Evolutionary conservation across 2,888 invertebrate species (phyloP).

Genomic region (Stenurella melanura): DNA sequence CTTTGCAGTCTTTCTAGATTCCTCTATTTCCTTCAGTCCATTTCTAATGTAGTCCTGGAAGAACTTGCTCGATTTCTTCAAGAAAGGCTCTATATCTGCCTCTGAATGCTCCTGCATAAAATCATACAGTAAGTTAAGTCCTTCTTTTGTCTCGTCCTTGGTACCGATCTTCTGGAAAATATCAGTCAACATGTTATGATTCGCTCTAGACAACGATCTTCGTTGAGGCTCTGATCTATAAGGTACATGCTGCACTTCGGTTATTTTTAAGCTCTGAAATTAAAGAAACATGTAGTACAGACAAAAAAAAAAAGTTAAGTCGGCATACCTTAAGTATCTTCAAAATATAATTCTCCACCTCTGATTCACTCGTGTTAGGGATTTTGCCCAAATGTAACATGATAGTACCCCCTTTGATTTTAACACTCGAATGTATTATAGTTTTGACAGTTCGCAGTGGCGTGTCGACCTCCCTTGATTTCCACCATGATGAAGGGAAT

Average conservation of each 20-base stretch:
- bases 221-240: constrained; percentile 66
- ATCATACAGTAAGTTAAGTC: constrained; percentile 87
- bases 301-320: neutral
- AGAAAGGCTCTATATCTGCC: constrained; percentile 89
- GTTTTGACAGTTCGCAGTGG: constrained; percentile 95
- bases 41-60: constrained; percentile 91
- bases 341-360: constrained; percentile 89
- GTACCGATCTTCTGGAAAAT: constrained; percentile 94
- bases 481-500: constrained; percentile 92
- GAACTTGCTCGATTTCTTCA: constrained; percentile 88
- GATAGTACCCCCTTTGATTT: constrained; percentile 89
- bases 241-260: constrained; percentile 72
- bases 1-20: constrained; percentile 63
- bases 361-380: constrained; percentile 87
- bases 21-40: constrained; percentile 80
- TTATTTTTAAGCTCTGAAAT: constrained; percentile 74
- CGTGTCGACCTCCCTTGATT: constrained; percentile 87
- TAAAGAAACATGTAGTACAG: constrained; percentile 8
- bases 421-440: constrained; percentile 92
- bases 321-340: constrained; percentile 83
- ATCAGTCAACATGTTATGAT: constrained; percentile 90
- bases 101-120: constrained; percentile 88
- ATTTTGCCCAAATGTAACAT: constrained; percentile 86
- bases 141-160: constrained; percentile 89
- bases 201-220: constrained; percentile 80